These are phyloP conservation scores for Drosophila cyrtoloma DNA, from an alignment of 2,888 invertebrate species.

Conservation along the genomic window DNA sequence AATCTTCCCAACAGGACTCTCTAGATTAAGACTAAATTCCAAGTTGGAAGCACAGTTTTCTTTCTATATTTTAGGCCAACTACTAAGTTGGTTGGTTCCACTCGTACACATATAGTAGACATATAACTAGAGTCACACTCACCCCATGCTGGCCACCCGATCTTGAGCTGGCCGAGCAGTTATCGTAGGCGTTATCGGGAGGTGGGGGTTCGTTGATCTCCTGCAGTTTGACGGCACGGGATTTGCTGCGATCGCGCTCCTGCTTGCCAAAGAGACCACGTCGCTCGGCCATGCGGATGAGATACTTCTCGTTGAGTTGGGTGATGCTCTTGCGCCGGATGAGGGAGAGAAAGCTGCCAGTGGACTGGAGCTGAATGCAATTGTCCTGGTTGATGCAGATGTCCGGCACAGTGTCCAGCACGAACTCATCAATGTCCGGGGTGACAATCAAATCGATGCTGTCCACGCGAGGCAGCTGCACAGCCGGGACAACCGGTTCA, in stretches of 20 bases:
- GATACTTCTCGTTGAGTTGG: slow-evolving; percentile 92
- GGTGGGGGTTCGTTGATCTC: slow-evolving; percentile 74
- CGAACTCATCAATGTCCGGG: slow-evolving; percentile 87
- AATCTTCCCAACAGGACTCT: background rate
- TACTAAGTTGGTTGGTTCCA: background rate
- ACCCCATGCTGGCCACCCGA: slow-evolving; percentile 59
- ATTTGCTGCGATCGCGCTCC: slow-evolving; percentile 83
- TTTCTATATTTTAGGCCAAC: background rate
- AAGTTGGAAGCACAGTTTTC: no score
- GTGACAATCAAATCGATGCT: slow-evolving; percentile 65
- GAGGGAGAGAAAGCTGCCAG: slow-evolving; percentile 88
- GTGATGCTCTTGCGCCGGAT: slow-evolving; percentile 89
- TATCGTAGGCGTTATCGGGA: slow-evolving; percentile 59
- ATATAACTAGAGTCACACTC: slow-evolving; percentile 28
- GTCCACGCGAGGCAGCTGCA: slow-evolving; percentile 52
- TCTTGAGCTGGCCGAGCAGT: slow-evolving; percentile 39
- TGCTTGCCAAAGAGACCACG: slow-evolving; percentile 90
- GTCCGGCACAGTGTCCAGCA: slow-evolving; percentile 87
- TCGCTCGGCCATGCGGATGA: slow-evolving; percentile 93
- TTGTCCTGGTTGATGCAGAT: slow-evolving; percentile 86
- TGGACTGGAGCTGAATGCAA: slow-evolving; percentile 85
- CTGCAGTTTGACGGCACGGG: slow-evolving; percentile 80
- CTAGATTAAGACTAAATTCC: no score
- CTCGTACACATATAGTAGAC: background rate
- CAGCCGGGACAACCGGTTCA: slow-evolving; percentile 7